Base-by-base conservation (phyloP, 2,888 invertebrate genomes). In the Nycteola revayana region DNA sequence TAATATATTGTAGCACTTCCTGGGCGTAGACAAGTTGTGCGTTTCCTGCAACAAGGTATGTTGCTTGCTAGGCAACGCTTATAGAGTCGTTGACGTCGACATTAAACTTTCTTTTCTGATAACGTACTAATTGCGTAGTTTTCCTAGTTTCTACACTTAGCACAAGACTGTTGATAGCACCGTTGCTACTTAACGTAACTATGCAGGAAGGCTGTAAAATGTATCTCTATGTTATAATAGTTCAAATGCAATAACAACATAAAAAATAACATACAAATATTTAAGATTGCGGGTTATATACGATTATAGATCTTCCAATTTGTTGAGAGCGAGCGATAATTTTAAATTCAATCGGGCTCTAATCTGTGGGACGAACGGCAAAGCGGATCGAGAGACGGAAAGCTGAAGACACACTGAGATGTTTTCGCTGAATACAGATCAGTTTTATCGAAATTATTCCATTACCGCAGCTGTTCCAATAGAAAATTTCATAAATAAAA, bases 401-500 rank as follows among this genome's bases (percentile, higher is more conserved):
- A 69, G 58, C 66, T 65, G 66, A 62, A 60, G 68, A 67, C 66
- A 75, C 63, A 66, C 65, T 49, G 60, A 66, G 70, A 63, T 64
- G 66, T 72, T 77, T 72, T 70, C 61, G 56, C 67, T 67, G 82
- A 79, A 85, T 85, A 82, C 76, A 73, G 75, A 86, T 79, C 68
- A 80, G 78, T 53, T 67, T 45, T 42, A 63, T 74, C 65, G 69
- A 75, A 79, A 82, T 82, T 81, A 82, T 84, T 84, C 80, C 78
- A 79, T 79, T 78, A 75, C 71, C 54, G 46, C 68, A 66, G 66
- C 70, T 68, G 69, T 68, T 65, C 60, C 59, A 62, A 72, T 75
- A 76, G 72, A 73, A 75, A 76, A 80, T 66, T 75, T 80, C 73
- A 80, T 83, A 83, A 85, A 85, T 83, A 84, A 80, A 75, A 80